Conservation (phyloP, 2,113 vertebrate genomes). For the Sturnira hondurensis region DNA sequence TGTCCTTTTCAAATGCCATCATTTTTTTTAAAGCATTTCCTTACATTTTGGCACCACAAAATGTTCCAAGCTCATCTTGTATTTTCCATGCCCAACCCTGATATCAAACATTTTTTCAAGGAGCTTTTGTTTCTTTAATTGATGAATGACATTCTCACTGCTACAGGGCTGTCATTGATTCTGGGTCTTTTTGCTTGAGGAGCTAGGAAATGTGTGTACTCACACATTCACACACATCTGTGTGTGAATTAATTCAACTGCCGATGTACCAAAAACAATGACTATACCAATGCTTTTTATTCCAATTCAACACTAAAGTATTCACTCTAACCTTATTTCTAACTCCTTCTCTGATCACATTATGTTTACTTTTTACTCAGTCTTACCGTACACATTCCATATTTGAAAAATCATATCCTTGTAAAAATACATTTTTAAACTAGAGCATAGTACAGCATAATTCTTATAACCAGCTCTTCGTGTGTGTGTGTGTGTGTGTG, state of each 20-base stretch:
- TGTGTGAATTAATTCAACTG: neutral
- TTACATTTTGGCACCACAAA: neutral
- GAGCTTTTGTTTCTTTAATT: neutral
- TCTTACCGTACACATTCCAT: neutral
- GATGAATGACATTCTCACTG: neutral
- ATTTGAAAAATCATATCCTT: neutral
- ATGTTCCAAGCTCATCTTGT: neutral
- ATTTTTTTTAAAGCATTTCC: neutral
- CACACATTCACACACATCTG: neutral
- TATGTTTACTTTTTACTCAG: neutral
- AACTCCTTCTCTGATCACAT: neutral
- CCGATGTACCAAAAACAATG: neutral
- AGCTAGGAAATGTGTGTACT: neutral
- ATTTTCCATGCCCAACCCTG: neutral
- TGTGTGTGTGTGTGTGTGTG: no score
- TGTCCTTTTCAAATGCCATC: neutral
- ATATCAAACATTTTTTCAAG: neutral
- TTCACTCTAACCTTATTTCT: neutral
- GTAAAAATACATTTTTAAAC: neutral
- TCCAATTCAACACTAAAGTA: neutral
- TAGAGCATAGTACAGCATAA: neutral
- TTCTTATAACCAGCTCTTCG: neutral
- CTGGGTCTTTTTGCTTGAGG: neutral
- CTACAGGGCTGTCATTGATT: neutral
- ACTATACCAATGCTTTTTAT: neutral